These are phyloP conservation scores for Neodiprion fabricii DNA, from an alignment of 1,140 invertebrate species.

Conservation along the genomic window DNA sequence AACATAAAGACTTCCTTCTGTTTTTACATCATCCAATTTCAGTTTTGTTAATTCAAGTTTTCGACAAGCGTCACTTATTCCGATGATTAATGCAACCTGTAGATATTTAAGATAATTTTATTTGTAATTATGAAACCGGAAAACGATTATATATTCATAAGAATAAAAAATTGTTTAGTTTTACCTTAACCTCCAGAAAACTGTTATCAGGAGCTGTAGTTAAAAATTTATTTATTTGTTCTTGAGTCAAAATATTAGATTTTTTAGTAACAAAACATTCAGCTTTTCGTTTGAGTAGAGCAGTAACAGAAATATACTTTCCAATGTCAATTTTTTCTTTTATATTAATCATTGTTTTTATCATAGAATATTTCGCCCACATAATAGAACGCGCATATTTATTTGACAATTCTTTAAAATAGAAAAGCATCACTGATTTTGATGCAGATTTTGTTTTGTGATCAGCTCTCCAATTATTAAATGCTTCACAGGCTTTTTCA, in stretches of 20 bases:
- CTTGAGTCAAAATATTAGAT: constrained; percentile 15
- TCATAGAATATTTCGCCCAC: constrained; percentile 30
- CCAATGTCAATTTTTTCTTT: constrained; percentile 24
- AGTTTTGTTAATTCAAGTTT: constrained; percentile 20
- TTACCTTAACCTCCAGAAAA: constrained; percentile 24
- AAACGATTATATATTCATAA: no score
- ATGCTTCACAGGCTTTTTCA: no score
- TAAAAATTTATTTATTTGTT: constrained; percentile 17
- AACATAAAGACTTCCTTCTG: constrained; percentile 10
- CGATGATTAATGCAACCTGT: constrained; percentile 22
- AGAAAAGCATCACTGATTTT: neutral
- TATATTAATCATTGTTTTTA: constrained; percentile 26
- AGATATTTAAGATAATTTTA: constrained; percentile 7
- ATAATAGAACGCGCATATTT: constrained; percentile 19
- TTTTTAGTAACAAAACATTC: constrained; percentile 15
- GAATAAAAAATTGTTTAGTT: neutral
- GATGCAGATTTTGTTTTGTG: no score
- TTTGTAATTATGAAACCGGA: no score
- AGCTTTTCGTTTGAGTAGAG: constrained; percentile 20
- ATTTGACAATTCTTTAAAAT: constrained; percentile 21
- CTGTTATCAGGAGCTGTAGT: constrained; percentile 21
- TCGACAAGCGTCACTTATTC: constrained; percentile 20
- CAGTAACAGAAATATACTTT: constrained; percentile 15
- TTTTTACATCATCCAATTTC: constrained; percentile 11
- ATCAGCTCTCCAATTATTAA: no score